phyloP scores from a whole-genome alignment of 2,113 vertebrate genomes.

The Bothrops jararaca region DNA sequence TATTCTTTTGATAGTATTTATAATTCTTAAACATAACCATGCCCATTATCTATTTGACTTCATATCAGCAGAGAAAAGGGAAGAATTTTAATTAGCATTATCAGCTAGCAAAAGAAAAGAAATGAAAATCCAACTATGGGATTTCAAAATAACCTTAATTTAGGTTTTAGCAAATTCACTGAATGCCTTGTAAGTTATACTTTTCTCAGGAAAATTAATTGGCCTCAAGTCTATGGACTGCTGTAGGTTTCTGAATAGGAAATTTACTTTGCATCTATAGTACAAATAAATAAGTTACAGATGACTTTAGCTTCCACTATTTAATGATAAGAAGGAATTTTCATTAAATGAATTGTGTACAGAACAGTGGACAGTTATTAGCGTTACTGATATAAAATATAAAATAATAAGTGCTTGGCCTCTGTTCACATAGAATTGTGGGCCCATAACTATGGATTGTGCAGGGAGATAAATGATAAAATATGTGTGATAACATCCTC shows the following conservation, averaged over 20 bases:
- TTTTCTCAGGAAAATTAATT: constrained; percentile 12
- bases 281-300: constrained; percentile 6
- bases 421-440: not conserved
- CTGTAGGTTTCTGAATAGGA: not conserved
- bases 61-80: not conserved
- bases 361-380: not conserved
- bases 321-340: not conserved
- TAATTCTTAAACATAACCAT: constrained; percentile 23
- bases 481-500: not conserved
- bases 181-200: not conserved
- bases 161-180: constrained; percentile 16
- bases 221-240: not conserved
- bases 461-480: not conserved
- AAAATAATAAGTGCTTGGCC: not conserved
- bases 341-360: not conserved
- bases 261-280: rapidly evolving
- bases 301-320: rapidly evolving
- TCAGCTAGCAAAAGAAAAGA: not conserved
- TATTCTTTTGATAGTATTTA: constrained; percentile 1
- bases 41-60: constrained; percentile 17
- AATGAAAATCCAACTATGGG: constrained; percentile 6
- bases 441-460: not conserved
- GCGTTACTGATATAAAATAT: not conserved
- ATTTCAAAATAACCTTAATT: not conserved
- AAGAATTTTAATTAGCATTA: constrained; percentile 20